These are phyloP conservation scores for Hylaea fasciaria DNA, from an alignment of 2,888 invertebrate species.

Conservation along the genomic window DNA sequence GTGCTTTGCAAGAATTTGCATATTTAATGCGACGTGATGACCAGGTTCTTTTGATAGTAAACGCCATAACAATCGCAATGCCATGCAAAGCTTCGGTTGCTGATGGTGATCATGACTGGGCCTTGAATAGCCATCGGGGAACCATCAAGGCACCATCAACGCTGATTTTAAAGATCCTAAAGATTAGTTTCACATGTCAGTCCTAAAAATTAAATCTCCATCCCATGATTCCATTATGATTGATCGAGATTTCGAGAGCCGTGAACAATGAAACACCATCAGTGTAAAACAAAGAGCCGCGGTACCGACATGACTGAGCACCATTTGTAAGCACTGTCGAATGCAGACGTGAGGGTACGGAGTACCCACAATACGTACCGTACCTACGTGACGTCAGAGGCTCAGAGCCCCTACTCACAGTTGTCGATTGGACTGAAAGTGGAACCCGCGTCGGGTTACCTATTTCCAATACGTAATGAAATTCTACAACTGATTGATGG, in stretches of 20 bases:
- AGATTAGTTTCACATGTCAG: not conserved
- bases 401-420: slow-evolving; percentile 19
- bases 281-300: slow-evolving; percentile 35
- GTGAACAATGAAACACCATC: slow-evolving; percentile 35
- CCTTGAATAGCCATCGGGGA: not conserved
- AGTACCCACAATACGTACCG: slow-evolving; percentile 8
- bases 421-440: slow-evolving; percentile 27
- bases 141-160: no score
- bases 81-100: no score
- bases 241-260: slow-evolving; percentile 29
- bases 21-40: no score
- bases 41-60: no score
- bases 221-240: slow-evolving; percentile 17
- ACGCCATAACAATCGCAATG: no score
- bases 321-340: slow-evolving; percentile 35
- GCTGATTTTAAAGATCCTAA: not conserved
- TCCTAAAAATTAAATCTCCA: slow-evolving; percentile 11
- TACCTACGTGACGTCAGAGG: slow-evolving; percentile 26
- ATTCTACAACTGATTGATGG: not conserved
- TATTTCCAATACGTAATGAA: slow-evolving; percentile 3
- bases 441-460: slow-evolving; percentile 15
- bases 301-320: slow-evolving; percentile 32
- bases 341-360: slow-evolving; percentile 25
- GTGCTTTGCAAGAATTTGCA: no score
- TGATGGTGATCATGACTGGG: no score